Conservation (phyloP, 2,888 invertebrate genomes). For the Oligia fasciuncula region DNA sequence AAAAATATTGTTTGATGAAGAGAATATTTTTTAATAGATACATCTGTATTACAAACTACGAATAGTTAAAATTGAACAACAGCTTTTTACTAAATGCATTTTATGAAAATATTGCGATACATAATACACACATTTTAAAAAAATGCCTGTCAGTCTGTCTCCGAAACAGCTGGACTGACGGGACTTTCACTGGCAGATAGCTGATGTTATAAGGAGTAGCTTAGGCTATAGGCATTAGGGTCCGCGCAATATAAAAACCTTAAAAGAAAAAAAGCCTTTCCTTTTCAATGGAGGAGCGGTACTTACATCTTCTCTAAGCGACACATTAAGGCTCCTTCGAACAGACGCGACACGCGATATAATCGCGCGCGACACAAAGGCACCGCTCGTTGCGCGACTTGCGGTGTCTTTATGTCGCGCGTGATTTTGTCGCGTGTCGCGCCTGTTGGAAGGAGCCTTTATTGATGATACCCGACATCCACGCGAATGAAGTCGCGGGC, state of each 20-base stretch:
- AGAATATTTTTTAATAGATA: not conserved
- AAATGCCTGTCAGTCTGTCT: not conserved
- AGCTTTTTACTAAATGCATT: no score
- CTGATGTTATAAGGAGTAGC: not conserved
- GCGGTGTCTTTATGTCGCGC: no score
- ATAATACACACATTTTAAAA: no score
- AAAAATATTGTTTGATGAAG: conserved; percentile 1
- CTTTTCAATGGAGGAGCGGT: not conserved
- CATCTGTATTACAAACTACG: no score
- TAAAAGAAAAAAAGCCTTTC: not conserved
- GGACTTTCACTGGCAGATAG: not conserved
- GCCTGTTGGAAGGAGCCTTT: no score
- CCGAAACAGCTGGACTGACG: not conserved
- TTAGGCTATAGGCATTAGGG: not conserved
- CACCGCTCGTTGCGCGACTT: no score
- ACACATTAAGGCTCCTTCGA: not conserved
- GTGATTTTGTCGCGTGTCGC: no score
- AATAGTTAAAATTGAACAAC: no score
- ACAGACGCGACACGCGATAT: no score
- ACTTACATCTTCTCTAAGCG: not conserved
- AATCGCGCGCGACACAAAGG: no score
- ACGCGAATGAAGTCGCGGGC: not conserved
- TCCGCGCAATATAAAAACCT: not conserved
- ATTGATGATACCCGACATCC: not conserved
- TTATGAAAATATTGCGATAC: no score